phyloP scores from a whole-genome alignment of 2,797 vertebrate species.

The Sphenodon punctatus region DNA sequence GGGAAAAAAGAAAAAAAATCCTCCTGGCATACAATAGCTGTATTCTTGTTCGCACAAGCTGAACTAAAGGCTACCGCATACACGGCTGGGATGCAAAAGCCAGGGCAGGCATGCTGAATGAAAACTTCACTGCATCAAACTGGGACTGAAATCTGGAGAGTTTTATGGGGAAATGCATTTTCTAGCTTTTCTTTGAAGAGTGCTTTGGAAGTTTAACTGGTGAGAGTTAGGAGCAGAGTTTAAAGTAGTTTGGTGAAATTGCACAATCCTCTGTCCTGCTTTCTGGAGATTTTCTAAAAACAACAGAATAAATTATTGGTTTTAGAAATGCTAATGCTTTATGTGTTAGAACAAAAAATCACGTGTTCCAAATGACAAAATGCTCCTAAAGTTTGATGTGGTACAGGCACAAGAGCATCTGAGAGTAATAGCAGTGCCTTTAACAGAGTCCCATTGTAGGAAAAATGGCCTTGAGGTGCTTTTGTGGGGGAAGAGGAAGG shows the following conservation, averaged over 20 bases:
- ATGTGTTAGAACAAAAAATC: background rate
- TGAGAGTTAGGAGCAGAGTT: background rate
- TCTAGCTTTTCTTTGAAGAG: background rate
- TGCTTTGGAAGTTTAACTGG: background rate
- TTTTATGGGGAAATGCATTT: background rate
- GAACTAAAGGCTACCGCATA: background rate
- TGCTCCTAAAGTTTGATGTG: conserved; percentile 9
- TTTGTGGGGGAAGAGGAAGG: no score
- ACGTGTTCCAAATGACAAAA: background rate
- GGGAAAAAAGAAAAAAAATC: no score
- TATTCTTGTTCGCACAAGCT: background rate
- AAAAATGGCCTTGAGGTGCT: conserved; percentile 26
- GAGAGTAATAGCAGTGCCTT: conserved; percentile 18
- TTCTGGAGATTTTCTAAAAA: background rate
- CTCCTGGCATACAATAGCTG: conserved; percentile 4
- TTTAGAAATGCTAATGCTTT: background rate
- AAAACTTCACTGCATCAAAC: background rate
- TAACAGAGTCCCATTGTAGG: conserved; percentile 41
- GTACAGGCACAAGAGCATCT: background rate
- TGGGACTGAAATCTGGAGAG: background rate
- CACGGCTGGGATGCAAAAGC: background rate
- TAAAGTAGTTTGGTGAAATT: background rate
- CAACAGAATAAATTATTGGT: background rate
- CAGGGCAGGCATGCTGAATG: background rate
- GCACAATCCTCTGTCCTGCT: background rate